These are phyloP conservation scores for Fistularia commersonii DNA, from an alignment of 2,797 vertebrate species.

Conservation along the genomic window DNA sequence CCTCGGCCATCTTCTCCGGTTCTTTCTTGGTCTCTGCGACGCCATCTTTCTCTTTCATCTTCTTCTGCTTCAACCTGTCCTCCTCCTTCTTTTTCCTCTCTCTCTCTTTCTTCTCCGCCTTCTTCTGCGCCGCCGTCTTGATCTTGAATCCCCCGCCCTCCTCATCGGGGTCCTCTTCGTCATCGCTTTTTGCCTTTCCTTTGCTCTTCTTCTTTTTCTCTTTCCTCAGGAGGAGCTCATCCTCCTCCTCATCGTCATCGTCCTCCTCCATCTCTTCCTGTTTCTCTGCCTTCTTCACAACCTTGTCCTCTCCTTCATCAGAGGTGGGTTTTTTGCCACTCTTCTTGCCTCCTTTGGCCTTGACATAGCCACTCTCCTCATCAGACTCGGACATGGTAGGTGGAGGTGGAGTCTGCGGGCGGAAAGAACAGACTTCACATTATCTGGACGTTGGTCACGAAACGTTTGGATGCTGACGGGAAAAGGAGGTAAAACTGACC, in stretches of 20 bases:
- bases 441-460: no score
- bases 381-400: constrained; percentile 72
- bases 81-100: constrained; percentile 87
- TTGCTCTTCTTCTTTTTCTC: constrained; percentile 75
- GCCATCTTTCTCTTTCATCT: constrained; percentile 55
- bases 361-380: constrained; percentile 77
- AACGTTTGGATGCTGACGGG: no score
- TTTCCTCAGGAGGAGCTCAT: constrained; percentile 70
- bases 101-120: constrained; percentile 96
- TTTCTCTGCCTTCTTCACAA: constrained; percentile 29
- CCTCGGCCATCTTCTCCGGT: constrained; percentile 36
- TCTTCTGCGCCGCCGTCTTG: constrained; percentile 96
- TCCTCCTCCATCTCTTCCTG: constrained; percentile 32
- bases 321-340: constrained; percentile 71
- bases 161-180: constrained; percentile 46
- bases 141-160: constrained; percentile 84
- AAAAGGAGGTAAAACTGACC: no score
- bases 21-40: constrained; percentile 53
- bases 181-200: constrained; percentile 67
- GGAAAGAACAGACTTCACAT: no score
- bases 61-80: constrained; percentile 81
- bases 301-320: constrained; percentile 70
- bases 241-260: constrained; percentile 46
- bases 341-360: constrained; percentile 73
- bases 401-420: constrained; percentile 20